phyloP scores from a whole-genome alignment of 2,888 invertebrate species.

The Seira ritae region DNA sequence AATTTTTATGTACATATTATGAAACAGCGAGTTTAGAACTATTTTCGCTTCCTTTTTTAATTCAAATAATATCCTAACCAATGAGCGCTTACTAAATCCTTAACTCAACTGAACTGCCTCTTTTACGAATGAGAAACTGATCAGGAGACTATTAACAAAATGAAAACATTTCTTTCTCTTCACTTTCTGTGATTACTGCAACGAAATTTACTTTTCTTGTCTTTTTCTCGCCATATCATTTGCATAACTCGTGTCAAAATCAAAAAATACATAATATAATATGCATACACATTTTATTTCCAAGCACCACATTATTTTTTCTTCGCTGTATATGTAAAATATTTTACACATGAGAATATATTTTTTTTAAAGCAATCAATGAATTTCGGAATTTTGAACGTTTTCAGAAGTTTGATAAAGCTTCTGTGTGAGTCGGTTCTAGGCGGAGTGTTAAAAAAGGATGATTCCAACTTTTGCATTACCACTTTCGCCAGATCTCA shows the following conservation, averaged over 20 bases:
- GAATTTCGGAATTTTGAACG: constrained; percentile 61
- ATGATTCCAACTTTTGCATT: constrained; percentile 70
- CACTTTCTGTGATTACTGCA: too few relatives aligned
- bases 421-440: constrained; percentile 72
- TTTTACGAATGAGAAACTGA: too few relatives aligned
- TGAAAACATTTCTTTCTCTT: too few relatives aligned
- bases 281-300: not conserved
- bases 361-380: constrained; percentile 19
- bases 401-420: constrained; percentile 72
- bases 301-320: too few relatives aligned
- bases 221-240: too few relatives aligned
- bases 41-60: not conserved
- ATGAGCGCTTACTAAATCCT: constrained; percentile 8
- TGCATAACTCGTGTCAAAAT: too few relatives aligned
- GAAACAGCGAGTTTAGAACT: not conserved
- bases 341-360: not conserved
- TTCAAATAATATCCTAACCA: not conserved
- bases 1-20: not conserved
- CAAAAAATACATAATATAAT: not conserved
- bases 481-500: constrained; percentile 68
- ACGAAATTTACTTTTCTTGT: too few relatives aligned
- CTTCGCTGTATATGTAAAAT: too few relatives aligned
- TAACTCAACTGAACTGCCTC: too few relatives aligned
- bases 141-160: too few relatives aligned
- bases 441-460: constrained; percentile 69